Base-by-base conservation (phyloP, 2,113 vertebrate species). In the Eolophus roseicapilla region DNA sequence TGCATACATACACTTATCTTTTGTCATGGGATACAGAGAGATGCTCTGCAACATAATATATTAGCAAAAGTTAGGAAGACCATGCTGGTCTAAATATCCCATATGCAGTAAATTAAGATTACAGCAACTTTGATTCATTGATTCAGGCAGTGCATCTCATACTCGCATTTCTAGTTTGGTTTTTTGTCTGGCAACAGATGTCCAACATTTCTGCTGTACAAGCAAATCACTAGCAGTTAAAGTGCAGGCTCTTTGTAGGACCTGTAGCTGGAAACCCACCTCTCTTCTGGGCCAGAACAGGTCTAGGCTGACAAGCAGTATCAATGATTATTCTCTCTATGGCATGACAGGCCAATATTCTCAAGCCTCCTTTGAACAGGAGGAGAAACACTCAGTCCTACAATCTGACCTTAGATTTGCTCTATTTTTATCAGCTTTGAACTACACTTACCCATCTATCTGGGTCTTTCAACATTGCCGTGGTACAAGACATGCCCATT, bases 401-500 rank as follows among this genome's bases (percentile, higher is more conserved):
- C 88, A 71, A 92, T 95, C 80, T 95, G 94, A 96, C 82, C 69
- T 90, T 93, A 86, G 57, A 95, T 65, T 53, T 59, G 23, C 15
- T 83, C 7, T 37, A 84, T 96, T 92, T 96, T 96, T 85, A 59
- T 71, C 87, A 65, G 89, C 86, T 96, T 97, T 94, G 90, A 95
- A 80, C 82, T 91, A 69, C 60, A 69, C 77, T 96, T 93, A 82
- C 67, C 57, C 77, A 88, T 88, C 88, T 84, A 90, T 93, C 76
- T 83, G 92, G 39, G 63, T 90, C 84, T 91, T 97, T 90, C 60
- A 70, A 60, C 86, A 78, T 82, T 92, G 50, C 43, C 53, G 17
- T 50, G 67, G 92, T 97, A 97, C 68, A 92, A 95, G 97, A 95
- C 78, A 59, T 18, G 64, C 68, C 93, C 18, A 88, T 95, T 95